Percentiles rank a stretch among this genome's conserved stretches.
phyloP scores from a whole-genome alignment of 2,113 vertebrate species.

The Mellivora capensis region DNA sequence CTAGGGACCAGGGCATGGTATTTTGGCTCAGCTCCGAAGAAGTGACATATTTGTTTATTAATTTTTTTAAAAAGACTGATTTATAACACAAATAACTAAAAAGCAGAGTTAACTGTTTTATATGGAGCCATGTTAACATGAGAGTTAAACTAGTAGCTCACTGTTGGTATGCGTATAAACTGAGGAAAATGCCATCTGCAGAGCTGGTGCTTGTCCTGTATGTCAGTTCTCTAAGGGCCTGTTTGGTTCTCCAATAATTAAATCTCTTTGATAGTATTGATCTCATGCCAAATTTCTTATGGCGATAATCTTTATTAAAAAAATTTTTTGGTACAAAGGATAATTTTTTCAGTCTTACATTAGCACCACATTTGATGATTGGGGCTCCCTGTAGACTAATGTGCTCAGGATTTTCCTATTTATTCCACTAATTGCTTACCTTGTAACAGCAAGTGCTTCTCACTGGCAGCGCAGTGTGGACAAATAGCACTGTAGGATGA shows the following conservation, averaged over 20 bases:
- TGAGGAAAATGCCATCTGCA: neutral
- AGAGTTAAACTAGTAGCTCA: neutral
- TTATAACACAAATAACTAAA: slow-evolving; percentile 3
- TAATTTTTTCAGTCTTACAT: slow-evolving; percentile 51
- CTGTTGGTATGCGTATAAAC: neutral
- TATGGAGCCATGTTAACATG: slow-evolving; percentile 4
- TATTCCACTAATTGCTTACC: neutral
- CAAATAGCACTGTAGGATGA: neutral
- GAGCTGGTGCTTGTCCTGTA: neutral
- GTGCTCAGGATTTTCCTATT: slow-evolving; percentile 16
- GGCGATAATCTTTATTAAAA: neutral
- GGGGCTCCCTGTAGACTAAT: neutral
- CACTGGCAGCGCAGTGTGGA: neutral
- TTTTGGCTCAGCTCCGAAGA: slow-evolving; percentile 29
- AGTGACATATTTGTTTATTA: neutral
- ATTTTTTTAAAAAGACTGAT: neutral
- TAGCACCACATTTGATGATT: neutral
- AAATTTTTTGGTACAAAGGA: neutral
- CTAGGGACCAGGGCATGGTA: slow-evolving; percentile 7
- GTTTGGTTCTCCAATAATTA: neutral
- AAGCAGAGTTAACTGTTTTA: neutral
- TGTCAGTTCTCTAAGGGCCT: neutral
- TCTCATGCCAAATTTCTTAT: slow-evolving; percentile 27
- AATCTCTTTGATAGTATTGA: neutral
- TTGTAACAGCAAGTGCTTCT: neutral